Evolutionary conservation across 1,140 invertebrate genomes (phyloP), one percentile per base, ranked within the genome.

Genomic region (Drosophila miranda): DNA sequence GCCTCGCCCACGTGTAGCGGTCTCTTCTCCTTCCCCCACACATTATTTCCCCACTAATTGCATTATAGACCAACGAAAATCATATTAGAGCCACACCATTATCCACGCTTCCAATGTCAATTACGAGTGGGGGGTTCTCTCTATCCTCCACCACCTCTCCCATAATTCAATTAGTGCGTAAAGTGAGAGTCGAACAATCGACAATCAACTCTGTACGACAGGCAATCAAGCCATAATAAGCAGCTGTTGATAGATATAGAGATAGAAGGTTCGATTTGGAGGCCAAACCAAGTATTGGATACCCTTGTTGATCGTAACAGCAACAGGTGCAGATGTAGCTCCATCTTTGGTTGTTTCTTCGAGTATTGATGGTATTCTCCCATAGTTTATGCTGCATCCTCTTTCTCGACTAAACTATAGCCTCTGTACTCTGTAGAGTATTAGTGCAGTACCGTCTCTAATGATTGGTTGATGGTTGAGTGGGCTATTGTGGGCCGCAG

Each of bases 131-230:
- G 16, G 30, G 72, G 69, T 9, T 23, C 42, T 59, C 42, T 23
- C 8, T n/a, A 34, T 52, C 11, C 54, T 16, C 41, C 6, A 19
- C 16, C 14, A 7, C 6, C 38, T 23, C 34, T 34, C 14, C 28
- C 49, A 45, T 84, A 84, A 84, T 86, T 84, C 72, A 84, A 84
- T 84, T 86, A 86, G 81, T 77, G 72, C 56, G 72, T 66, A 70
- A 76, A 84, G 77, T 67, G 61, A 75, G 79, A 84, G 75, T 75
- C 53, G 44, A 30, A 48, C 56, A 64, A 63, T 73, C 70, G 23
- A 48, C 56, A 64, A 63, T 73, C 64, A 67, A 42, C 49, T 34
- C 30, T 19, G 49, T 60, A 62, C 11, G 59, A 63, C 78, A 82
- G 49, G 58, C 67, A 72, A 81, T 81, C 78, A 73, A 61, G 34